Evolutionary conservation across 1,140 invertebrate species (phyloP).

Genomic region (Tetramorium simillimum): DNA sequence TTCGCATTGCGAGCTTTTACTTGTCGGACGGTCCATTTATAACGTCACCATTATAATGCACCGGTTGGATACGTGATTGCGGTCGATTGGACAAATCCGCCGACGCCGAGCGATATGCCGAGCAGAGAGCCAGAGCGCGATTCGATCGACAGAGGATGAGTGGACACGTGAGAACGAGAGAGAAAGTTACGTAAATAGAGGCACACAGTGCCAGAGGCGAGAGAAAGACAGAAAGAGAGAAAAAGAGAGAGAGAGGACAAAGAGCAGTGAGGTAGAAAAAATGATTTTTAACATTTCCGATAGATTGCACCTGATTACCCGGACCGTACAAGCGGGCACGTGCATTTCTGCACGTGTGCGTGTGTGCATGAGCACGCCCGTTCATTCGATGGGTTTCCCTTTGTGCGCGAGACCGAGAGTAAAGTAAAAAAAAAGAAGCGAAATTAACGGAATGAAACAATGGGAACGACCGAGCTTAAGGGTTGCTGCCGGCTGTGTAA

Average conservation of each 20-base stretch:
- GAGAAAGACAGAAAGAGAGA: background rate
- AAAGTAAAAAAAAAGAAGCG: slow-evolving; percentile 60
- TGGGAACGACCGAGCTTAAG: slow-evolving; percentile 66
- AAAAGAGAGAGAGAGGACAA: background rate
- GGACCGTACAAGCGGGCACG: slow-evolving; percentile 38
- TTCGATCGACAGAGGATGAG: slow-evolving; percentile 30
- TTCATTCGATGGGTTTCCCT: slow-evolving; percentile 54
- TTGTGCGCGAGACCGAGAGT: slow-evolving; percentile 33
- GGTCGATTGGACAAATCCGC: slow-evolving; percentile 65
- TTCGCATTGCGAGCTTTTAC: slow-evolving; percentile 39
- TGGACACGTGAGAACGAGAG: slow-evolving; percentile 8
- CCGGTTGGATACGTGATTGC: slow-evolving; percentile 55
- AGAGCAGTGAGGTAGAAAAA: slow-evolving; percentile 35
- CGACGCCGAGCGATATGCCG: slow-evolving; percentile 56
- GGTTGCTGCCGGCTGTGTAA: slow-evolving; percentile 62
- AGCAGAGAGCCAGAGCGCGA: slow-evolving; percentile 24
- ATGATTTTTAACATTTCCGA: slow-evolving; percentile 75
- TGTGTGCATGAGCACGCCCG: slow-evolving; percentile 43
- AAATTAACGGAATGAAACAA: slow-evolving; percentile 71
- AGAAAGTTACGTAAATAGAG: slow-evolving; percentile 40
- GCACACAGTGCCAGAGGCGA: too few species aligned
- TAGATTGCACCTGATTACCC: slow-evolving; percentile 61
- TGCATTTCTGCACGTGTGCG: slow-evolving; percentile 21
- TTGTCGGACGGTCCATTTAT: slow-evolving; percentile 57
- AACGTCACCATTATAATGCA: slow-evolving; percentile 41